Conservation (phyloP, 2,113 vertebrate genomes). For the Bombycilla garrulus region DNA sequence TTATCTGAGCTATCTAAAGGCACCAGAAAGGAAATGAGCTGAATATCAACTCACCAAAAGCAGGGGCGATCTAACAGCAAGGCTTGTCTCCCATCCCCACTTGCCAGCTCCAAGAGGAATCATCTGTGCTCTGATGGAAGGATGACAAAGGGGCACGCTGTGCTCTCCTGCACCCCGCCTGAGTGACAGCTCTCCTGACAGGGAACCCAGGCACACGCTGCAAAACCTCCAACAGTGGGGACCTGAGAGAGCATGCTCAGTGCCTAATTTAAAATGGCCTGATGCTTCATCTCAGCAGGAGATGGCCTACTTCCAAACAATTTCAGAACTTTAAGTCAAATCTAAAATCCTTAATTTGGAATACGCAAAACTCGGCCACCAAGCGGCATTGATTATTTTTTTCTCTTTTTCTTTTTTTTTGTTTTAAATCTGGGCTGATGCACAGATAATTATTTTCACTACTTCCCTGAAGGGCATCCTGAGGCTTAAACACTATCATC, state of each 20-base stretch:
- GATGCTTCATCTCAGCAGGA: constrained; percentile 62
- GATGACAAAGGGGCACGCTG: constrained; percentile 40
- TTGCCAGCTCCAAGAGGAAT: constrained; percentile 41
- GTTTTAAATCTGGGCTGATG: not conserved
- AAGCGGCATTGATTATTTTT: constrained; percentile 8
- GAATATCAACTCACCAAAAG: constrained; percentile 63
- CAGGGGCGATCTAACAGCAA: not conserved
- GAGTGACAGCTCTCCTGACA: constrained; percentile 40
- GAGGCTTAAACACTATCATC: constrained; percentile 24
- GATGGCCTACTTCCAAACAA: constrained; percentile 75
- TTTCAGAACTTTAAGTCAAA: constrained; percentile 41
- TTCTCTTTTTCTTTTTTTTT: not conserved
- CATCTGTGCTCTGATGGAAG: not conserved
- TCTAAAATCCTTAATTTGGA: constrained; percentile 45
- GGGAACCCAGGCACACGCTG: constrained; percentile 28
- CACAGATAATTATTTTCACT: constrained; percentile 22
- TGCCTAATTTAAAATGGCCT: constrained; percentile 61
- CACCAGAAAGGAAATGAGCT: not conserved
- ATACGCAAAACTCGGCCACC: not conserved
- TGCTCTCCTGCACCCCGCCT: constrained; percentile 16
- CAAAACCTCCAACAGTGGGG: constrained; percentile 34
- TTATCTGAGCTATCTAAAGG: not conserved
- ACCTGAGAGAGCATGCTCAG: constrained; percentile 74
- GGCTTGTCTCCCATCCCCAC: constrained; percentile 24
- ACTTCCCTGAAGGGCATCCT: constrained; percentile 22